These are phyloP conservation scores for Pseudachorutes palmiensis DNA, from an alignment of 1,140 invertebrate genomes.

Conservation along the genomic window DNA sequence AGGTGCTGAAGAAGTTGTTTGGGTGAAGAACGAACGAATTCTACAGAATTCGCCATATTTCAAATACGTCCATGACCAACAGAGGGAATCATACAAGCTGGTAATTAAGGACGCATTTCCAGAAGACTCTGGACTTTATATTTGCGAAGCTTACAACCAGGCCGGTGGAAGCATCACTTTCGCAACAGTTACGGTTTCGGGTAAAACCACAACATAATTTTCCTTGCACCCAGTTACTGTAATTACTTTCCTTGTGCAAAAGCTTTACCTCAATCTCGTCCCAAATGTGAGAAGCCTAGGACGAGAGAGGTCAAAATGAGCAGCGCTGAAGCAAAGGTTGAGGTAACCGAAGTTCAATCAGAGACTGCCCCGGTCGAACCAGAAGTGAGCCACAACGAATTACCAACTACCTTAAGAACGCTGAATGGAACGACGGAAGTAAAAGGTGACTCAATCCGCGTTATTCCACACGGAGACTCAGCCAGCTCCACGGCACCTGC, in stretches of 20 bases:
- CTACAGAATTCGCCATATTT: neutral
- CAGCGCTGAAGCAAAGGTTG: too few species aligned
- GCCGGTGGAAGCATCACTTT: slow-evolving; percentile 51
- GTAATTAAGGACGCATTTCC: slow-evolving; percentile 55
- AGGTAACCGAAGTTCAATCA: too few species aligned
- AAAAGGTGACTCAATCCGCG: neutral
- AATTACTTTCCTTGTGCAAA: too few species aligned
- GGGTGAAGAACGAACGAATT: neutral
- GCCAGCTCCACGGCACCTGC: neutral
- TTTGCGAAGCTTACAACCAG: slow-evolving; percentile 55
- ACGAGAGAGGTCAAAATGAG: too few species aligned
- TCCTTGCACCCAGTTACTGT: too few species aligned
- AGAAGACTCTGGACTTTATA: slow-evolving; percentile 61
- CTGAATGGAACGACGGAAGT: neutral
- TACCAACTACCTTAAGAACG: neutral
- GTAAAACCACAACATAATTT: too few species aligned
- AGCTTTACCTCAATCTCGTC: neutral
- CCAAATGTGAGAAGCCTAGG: neutral
- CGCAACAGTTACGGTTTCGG: slow-evolving; percentile 42
- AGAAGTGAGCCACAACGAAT: neutral
- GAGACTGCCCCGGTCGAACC: too few species aligned
- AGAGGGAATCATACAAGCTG: slow-evolving; percentile 40
- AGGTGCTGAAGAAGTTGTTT: neutral
- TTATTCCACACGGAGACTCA: neutral
- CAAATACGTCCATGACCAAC: neutral